Base-by-base conservation (phyloP, 2,113 vertebrate species). In the Cichladusa arquata region DNA sequence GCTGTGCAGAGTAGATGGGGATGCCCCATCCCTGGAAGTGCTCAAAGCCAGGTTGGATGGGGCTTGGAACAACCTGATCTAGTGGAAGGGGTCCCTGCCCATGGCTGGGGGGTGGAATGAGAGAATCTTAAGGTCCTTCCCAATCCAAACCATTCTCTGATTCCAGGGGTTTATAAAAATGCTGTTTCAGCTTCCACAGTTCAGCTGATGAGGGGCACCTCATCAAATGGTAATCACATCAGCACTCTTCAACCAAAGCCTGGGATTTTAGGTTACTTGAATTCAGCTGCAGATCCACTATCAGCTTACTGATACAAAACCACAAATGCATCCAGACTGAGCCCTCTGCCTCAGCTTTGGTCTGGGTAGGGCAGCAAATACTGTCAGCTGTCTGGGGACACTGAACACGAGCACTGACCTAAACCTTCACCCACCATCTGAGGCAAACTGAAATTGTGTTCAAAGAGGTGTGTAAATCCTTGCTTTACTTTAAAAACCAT, bases 111-210 rank as follows among this genome's bases (percentile, higher is more conserved):
- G 2, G 3, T 14, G 24, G 61, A 82, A 76, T 0, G 1, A 54
- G 17, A 10, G 6, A 14, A 4, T 61, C 25, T 31, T 26, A 54
- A 61, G 17, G 11, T 34, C 25, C 12, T 17, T 61, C 42, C 20
- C 25, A 54, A 5, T 11, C n/a, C 40, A 34, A 69, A 48, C 40
- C 53, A 40, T 33, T 61, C 31, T 3, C 2, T 31, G 40, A 48
- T 48, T 82, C 62, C 40, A 76, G 8, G 14, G 33, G 15, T 61
- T 47, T 7, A 7, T 48, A 29, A 51, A 57, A 42, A 66, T 18
- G 28, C 7, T 0, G 0, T 51, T 86, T 78, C 1, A 5, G 72
- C 17, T 78, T 71, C 40, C 28, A 24, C 9, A 82, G 38, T 34
- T 76, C 31, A 90, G 74, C 33, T 80, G 57, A 34, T 51, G 18